Conservation (phyloP, 2,113 vertebrate species). For the Perca flavescens region DNA sequence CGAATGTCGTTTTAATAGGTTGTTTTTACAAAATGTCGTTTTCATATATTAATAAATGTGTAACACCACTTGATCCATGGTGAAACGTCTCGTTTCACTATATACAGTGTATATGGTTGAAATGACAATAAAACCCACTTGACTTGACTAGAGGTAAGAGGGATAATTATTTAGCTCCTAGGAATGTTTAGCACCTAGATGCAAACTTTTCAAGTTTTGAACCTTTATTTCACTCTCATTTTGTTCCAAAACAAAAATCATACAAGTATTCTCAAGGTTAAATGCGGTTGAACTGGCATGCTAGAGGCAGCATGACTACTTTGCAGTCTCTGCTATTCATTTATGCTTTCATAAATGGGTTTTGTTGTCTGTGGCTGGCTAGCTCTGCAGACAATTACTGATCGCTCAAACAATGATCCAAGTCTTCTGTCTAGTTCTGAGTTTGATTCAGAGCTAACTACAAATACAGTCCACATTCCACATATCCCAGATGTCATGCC, state of each 20-base stretch:
- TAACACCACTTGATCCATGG: too few species aligned
- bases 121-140: too few species aligned
- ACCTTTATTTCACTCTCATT: not conserved
- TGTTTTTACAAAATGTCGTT: too few species aligned
- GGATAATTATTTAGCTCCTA: not conserved
- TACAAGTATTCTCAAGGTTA: constrained; percentile 14
- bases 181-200: not conserved
- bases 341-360: constrained; percentile 5
- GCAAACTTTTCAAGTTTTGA: not conserved
- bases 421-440: constrained; percentile 11
- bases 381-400: constrained; percentile 4
- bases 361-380: not conserved
- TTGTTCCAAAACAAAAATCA: constrained; percentile 28
- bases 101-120: too few species aligned
- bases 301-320: constrained; percentile 5
- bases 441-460: constrained; percentile 19
- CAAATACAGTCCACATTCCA: constrained; percentile 31
- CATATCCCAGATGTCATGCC: not conserved
- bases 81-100: too few species aligned
- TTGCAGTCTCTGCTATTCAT: not conserved
- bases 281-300: not conserved
- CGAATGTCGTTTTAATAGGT: too few species aligned
- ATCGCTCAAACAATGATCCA: constrained; percentile 23
- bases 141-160: not conserved
- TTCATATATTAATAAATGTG: too few species aligned